Evolutionary conservation across 2,797 vertebrate species (phyloP), one percentile per base, ranked within the genome.

Genomic region (Ptychobarbus kaznakovi): DNA sequence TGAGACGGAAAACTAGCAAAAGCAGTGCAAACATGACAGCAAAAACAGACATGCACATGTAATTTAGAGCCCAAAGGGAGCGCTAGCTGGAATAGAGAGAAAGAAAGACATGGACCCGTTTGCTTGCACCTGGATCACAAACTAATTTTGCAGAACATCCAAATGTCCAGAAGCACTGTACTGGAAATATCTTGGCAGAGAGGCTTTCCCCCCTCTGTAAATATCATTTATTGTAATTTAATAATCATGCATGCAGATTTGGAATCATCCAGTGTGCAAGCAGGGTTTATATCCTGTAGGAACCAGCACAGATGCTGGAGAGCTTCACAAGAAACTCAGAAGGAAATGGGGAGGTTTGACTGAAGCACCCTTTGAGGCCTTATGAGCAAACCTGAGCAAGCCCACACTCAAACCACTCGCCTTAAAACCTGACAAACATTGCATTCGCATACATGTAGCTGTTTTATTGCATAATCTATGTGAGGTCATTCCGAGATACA

Each of bases 341-440:
- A 56, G 74, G 53, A 76, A 20, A 58, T 8, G 56, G 51, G 84
- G 51, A 10, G 35, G 38, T 83, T 69, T 32, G 8, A 70, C 35
- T 40, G 2, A 83, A 83, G 87, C 93, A 93, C 93, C 93, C 88
- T 94, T 92, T 91, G 86, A 96, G 94, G 94, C 94, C 90, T 87
- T 86, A 88, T 91, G 90, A 91, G 78, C 78, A 80, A 82, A 92
- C 93, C 93, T 93, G 92, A 94, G 93, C 91, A 89, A 86, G 79
- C 87, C 81, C 70, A 28, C 81, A 74, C 81, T 82, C 81, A 82
- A 73, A 73, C 28, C 42, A 73, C 81, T 61, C 11, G 1, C 25
- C 10, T 61, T 5, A 49, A 51, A 53, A 56, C n/a, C 72, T 20
- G 49, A 56, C 18, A 40, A 51, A 40, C 28, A 56, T 81, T 81